Percentiles rank a stretch among this genome's conserved stretches.
These are phyloP conservation scores for Chloebia gouldiae DNA, from an alignment of 2,113 vertebrate species.

Conservation along the genomic window DNA sequence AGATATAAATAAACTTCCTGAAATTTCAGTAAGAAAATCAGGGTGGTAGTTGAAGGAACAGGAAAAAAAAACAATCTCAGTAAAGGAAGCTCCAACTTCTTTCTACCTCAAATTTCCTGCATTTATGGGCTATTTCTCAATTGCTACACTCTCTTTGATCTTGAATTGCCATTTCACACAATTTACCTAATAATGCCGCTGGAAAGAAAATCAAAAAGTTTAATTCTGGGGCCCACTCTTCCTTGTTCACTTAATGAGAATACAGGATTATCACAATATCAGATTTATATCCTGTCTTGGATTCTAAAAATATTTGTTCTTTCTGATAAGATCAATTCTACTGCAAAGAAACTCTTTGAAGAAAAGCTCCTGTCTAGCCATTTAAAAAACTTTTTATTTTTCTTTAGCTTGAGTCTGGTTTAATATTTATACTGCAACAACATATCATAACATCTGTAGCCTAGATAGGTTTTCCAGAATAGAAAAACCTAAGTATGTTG, in stretches of 20 bases:
- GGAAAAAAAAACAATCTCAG: neutral
- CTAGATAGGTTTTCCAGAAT: neutral
- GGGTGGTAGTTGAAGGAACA: neutral
- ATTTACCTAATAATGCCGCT: neutral
- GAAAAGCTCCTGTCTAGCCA: conserved; percentile 65
- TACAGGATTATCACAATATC: conserved; percentile 3
- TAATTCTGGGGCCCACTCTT: neutral
- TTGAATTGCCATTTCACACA: neutral
- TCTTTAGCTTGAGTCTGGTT: neutral
- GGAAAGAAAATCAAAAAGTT: neutral
- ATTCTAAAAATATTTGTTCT: conserved; percentile 41
- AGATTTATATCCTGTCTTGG: conserved; percentile 12
- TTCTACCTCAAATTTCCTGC: neutral
- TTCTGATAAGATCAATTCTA: conserved; percentile 61
- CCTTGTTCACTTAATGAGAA: neutral
- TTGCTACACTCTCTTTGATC: neutral
- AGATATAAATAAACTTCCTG: neutral
- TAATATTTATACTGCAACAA: conserved; percentile 40
- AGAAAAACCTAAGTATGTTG: neutral
- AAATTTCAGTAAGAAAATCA: neutral
- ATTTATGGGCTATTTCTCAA: neutral
- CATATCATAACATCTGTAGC: conserved; percentile 12
- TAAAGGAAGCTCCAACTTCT: neutral
- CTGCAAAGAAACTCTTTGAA: conserved; percentile 38
- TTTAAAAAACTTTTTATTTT: conserved; percentile 11